phyloP scores from a whole-genome alignment of 2,797 vertebrate genomes.

The Okamejei kenojei region DNA sequence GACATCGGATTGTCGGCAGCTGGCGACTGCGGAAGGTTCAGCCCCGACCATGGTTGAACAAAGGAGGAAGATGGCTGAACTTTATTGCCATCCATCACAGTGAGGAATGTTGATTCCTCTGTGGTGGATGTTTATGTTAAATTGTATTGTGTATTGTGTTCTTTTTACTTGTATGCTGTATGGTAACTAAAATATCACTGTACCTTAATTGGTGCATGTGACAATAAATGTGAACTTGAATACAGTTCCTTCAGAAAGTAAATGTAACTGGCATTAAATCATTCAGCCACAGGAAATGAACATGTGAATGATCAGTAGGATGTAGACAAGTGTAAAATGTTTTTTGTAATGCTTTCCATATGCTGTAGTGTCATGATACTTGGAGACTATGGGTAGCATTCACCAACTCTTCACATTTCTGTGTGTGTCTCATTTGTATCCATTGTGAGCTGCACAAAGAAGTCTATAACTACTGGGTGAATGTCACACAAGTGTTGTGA shows the following conservation, averaged over 20 bases:
- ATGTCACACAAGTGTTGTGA: conserved; percentile 5
- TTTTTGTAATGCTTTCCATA: not conserved
- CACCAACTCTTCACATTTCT: not conserved
- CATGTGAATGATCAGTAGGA: not conserved
- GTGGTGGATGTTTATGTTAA: no score
- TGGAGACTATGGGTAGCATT: not conserved
- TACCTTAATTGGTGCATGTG: no score
- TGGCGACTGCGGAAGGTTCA: no score
- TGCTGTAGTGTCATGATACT: not conserved
- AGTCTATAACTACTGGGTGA: conserved; percentile 12
- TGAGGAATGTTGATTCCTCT: no score
- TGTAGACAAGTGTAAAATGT: not conserved
- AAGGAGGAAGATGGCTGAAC: no score
- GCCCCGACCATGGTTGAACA: no score
- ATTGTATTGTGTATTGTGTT: no score
- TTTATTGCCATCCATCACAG: no score
- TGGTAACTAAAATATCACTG: no score
- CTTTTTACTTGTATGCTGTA: no score
- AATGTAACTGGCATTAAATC: not conserved
- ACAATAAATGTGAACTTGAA: not conserved
- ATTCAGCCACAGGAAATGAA: not conserved
- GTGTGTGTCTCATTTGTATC: not conserved
- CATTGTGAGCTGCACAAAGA: not conserved
- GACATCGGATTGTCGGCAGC: no score
- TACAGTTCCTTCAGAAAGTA: not conserved